Percentiles rank a stretch among this genome's conserved stretches.
Conservation (phyloP, 2,113 vertebrate species). For the Tupaia chinensis region DNA sequence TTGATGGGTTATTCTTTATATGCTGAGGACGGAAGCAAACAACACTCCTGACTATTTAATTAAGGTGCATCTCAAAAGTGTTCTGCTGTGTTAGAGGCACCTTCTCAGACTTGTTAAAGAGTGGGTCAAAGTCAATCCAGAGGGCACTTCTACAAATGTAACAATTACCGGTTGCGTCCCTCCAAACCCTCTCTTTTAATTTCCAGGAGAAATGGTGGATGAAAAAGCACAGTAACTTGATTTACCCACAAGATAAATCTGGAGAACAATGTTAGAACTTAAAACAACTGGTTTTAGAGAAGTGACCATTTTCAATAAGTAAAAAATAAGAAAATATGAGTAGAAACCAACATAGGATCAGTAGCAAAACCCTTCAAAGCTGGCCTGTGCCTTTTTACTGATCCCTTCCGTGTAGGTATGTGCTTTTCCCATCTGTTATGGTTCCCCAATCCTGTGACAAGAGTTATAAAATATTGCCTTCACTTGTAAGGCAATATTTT, state of each 20-base stretch:
- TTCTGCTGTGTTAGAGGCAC: not conserved
- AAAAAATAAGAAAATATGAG: not conserved
- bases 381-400: not conserved
- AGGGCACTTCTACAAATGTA: not conserved
- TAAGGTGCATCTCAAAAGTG: not conserved
- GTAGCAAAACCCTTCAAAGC: not conserved
- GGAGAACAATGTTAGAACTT: not conserved
- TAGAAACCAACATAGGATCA: not conserved
- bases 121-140: not conserved
- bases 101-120: conserved; percentile 27
- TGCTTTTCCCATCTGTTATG: not conserved
- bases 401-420: not conserved
- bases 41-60: conserved; percentile 36
- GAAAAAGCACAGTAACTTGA: not conserved
- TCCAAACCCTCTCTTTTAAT: not conserved
- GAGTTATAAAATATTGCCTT: not conserved
- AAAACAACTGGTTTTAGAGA: not conserved
- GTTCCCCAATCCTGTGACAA: not conserved
- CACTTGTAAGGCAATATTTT: too few relatives aligned
- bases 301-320: not conserved
- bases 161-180: not conserved
- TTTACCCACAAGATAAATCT: not conserved
- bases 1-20: conserved; percentile 53
- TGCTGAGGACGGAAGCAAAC: conserved; percentile 46
- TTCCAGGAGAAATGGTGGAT: not conserved